Conservation (phyloP, 1,140 invertebrate genomes). For the Phocides pigmalion region DNA sequence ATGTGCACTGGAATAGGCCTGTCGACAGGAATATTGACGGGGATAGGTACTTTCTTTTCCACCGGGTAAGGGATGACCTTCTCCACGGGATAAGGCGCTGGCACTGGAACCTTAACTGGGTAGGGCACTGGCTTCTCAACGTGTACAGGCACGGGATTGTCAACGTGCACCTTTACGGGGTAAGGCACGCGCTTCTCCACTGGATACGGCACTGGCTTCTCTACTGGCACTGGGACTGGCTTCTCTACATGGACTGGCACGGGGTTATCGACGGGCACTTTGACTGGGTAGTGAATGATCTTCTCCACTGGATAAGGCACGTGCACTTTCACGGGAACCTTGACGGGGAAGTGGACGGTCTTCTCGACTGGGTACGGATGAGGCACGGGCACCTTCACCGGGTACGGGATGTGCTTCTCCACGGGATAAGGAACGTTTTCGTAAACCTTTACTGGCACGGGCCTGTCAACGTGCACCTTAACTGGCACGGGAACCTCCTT, state of each 20-base stretch:
- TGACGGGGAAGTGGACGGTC: conserved; percentile 87
- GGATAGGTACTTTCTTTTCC: conserved; percentile 85
- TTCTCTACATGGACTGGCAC: conserved; percentile 87
- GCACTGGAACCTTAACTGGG: conserved; percentile 85
- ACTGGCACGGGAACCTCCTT: conserved; percentile 87
- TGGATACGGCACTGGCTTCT: conserved; percentile 87
- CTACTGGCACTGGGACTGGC: conserved; percentile 84
- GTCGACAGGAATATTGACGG: conserved; percentile 86
- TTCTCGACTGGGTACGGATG: conserved; percentile 90
- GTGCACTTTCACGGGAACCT: conserved; percentile 87
- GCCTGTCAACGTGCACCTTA: conserved; percentile 86
- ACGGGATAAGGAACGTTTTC: conserved; percentile 86
- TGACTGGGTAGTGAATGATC: conserved; percentile 88
- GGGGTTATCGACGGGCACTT: conserved; percentile 87
- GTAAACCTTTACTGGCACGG: conserved; percentile 87
- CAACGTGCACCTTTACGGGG: conserved; percentile 85
- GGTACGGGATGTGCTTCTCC: conserved; percentile 87
- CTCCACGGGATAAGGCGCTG: conserved; percentile 85
- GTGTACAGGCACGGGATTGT: conserved; percentile 86
- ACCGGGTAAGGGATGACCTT: conserved; percentile 85
- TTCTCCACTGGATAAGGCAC: conserved; percentile 90
- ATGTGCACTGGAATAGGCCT: conserved; percentile 85
- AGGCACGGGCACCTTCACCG: conserved; percentile 88
- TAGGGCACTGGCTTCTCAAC: conserved; percentile 85
- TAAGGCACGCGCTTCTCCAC: conserved; percentile 86